Evolutionary conservation across 2,113 vertebrate species (phyloP).

Genomic region (Piprites chloris): DNA sequence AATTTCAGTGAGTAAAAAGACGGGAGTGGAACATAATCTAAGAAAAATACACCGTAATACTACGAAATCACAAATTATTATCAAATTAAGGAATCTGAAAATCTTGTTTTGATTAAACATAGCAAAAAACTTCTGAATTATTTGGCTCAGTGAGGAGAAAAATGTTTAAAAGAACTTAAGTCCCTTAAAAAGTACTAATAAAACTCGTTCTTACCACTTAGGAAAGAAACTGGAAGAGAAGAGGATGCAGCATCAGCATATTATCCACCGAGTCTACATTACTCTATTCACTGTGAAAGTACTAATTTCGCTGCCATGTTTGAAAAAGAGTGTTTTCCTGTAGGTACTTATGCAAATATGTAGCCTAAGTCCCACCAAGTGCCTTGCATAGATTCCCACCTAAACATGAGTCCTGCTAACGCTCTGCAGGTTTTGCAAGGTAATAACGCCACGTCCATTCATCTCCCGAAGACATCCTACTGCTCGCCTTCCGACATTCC

Average conservation of each 20-base stretch:
- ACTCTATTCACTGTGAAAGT: neutral
- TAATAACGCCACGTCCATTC: neutral
- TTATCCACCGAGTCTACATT: neutral
- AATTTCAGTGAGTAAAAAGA: neutral
- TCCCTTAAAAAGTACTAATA: neutral
- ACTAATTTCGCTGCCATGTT: neutral
- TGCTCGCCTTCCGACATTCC: neutral
- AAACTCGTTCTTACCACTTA: conserved; percentile 16
- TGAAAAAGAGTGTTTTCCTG: neutral
- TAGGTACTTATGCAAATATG: neutral
- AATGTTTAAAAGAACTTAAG: neutral
- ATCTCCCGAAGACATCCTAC: neutral
- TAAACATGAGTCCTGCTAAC: neutral
- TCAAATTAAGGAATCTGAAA: neutral
- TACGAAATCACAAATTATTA: neutral
- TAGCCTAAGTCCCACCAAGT: neutral
- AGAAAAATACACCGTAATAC: neutral
- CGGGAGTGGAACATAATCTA: neutral
- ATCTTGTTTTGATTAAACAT: neutral
- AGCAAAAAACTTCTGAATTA: neutral
- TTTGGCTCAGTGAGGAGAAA: neutral
- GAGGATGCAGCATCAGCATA: conserved; percentile 10
- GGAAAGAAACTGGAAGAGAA: conserved; percentile 45
- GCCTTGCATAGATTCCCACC: neutral
- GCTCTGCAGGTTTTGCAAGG: neutral